Evolutionary conservation across 2,888 invertebrate species (phyloP).

Genomic region (Tinea trinotella): DNA sequence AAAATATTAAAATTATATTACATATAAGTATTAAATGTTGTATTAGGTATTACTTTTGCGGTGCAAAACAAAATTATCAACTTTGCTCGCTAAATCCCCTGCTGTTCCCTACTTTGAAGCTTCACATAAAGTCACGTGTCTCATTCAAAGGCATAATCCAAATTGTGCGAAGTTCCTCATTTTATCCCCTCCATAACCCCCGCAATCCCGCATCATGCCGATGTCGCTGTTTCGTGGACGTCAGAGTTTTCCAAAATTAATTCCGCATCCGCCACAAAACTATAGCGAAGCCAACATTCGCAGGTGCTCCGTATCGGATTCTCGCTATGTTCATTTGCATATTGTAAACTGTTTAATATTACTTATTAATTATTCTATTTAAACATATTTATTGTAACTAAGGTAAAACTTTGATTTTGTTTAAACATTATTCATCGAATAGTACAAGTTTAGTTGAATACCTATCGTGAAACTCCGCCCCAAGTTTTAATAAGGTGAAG

Average conservation of each 20-base stretch:
- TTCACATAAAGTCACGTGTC: slow-evolving; percentile 15
- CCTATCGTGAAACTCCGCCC: too few relatives aligned
- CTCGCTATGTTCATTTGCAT: background rate
- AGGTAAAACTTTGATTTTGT: background rate
- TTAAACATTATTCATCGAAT: too few relatives aligned
- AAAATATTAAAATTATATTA: too few relatives aligned
- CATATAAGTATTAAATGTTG: too few relatives aligned
- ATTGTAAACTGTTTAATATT: background rate
- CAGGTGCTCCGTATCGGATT: slow-evolving; percentile 12
- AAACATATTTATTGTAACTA: background rate
- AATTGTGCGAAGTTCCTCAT: slow-evolving; percentile 9
- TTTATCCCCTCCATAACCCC: slow-evolving; percentile 2
- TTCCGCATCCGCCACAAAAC: slow-evolving; percentile 7
- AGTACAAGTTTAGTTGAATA: too few relatives aligned
- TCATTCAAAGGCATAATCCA: slow-evolving; percentile 15
- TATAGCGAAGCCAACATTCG: slow-evolving; percentile 2
- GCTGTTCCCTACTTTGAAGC: slow-evolving; percentile 9
- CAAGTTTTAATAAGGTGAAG: too few relatives aligned
- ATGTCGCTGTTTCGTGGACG: slow-evolving; percentile 13
- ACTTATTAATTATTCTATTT: background rate
- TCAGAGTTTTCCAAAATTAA: slow-evolving; percentile 18
- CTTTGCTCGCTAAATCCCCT: background rate
- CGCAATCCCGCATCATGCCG: slow-evolving; percentile 13
- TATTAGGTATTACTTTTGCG: too few relatives aligned
- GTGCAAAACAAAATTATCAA: background rate